A percentile compares a stretch with the other conserved stretches of the same genome.
Evolutionary conservation across 2,797 vertebrate genomes (phyloP).

Genomic region (Protosalanx chinensis): DNA sequence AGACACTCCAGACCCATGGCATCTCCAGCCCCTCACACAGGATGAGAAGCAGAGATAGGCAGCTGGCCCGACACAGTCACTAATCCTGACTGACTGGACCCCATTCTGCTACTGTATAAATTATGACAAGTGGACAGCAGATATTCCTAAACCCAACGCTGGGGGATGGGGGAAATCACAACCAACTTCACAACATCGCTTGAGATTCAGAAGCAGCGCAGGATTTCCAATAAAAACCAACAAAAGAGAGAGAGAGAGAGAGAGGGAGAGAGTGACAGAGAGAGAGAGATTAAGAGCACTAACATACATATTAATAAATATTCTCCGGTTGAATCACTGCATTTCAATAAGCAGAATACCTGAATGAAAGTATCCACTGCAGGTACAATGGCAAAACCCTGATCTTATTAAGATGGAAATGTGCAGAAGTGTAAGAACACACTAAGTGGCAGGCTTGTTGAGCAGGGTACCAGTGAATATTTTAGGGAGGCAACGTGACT

Average conservation of each 20-base stretch:
- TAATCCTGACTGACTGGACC: not conserved
- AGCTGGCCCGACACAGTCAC: slow-evolving; percentile 4
- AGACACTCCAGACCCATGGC: not conserved
- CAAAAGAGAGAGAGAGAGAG: too few relatives aligned
- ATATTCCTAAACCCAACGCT: slow-evolving; percentile 1
- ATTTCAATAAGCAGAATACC: slow-evolving; percentile 29
- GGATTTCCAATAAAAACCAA: not conserved
- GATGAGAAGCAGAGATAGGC: not conserved
- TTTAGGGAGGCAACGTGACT: slow-evolving; percentile 49
- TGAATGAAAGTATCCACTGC: slow-evolving; percentile 47
- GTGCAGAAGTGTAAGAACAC: slow-evolving; percentile 22
- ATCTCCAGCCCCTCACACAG: not conserved
- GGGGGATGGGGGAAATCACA: not conserved
- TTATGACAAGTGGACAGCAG: not conserved
- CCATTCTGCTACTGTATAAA: too few relatives aligned
- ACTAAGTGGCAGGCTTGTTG: slow-evolving; percentile 51
- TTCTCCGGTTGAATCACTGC: slow-evolving; percentile 52
- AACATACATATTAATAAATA: slow-evolving; percentile 6
- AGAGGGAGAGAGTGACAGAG: too few relatives aligned
- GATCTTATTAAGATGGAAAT: slow-evolving; percentile 49
- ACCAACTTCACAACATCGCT: not conserved
- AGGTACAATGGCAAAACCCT: slow-evolving; percentile 52
- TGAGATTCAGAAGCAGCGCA: not conserved
- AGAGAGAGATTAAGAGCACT: too few relatives aligned
- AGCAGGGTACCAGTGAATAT: slow-evolving; percentile 38